Evolutionary conservation across 1,140 invertebrate genomes (phyloP).

Genomic region (Acromyrmex charruanus): DNA sequence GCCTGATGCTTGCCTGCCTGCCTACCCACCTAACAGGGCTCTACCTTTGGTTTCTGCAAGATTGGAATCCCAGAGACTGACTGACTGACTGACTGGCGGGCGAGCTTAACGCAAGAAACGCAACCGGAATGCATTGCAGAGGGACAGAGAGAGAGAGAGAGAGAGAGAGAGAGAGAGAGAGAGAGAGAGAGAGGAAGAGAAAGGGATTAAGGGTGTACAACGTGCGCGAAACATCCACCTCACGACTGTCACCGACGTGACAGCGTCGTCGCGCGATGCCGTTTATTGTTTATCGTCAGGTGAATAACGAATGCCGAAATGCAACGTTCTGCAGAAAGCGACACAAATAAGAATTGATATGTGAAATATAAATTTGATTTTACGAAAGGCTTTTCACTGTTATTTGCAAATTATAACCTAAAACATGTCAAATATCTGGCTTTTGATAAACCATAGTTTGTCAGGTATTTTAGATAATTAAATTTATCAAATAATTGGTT

Average conservation of each 20-base stretch:
- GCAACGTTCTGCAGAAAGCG: background rate
- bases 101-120: slow-evolving; percentile 47
- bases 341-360: background rate
- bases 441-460: background rate
- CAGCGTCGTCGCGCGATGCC: background rate
- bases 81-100: slow-evolving; percentile 37
- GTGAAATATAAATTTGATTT: background rate
- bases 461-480: background rate
- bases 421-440: background rate
- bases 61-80: slow-evolving; percentile 53
- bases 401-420: background rate
- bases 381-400: background rate
- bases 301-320: slow-evolving; percentile 5
- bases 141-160: slow-evolving; percentile 13
- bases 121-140: slow-evolving; percentile 24
- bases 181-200: background rate
- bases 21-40: slow-evolving; percentile 3
- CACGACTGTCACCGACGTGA: slow-evolving; percentile 34
- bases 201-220: slow-evolving; percentile 48
- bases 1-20: slow-evolving; percentile 52
- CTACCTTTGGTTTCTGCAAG: slow-evolving; percentile 54
- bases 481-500: slow-evolving; percentile 19
- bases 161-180: background rate
- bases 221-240: background rate
- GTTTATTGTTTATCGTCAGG: slow-evolving; percentile 20